Base-by-base conservation (phyloP, 2,888 invertebrate genomes). In the Omphaloscelis lunosa region DNA sequence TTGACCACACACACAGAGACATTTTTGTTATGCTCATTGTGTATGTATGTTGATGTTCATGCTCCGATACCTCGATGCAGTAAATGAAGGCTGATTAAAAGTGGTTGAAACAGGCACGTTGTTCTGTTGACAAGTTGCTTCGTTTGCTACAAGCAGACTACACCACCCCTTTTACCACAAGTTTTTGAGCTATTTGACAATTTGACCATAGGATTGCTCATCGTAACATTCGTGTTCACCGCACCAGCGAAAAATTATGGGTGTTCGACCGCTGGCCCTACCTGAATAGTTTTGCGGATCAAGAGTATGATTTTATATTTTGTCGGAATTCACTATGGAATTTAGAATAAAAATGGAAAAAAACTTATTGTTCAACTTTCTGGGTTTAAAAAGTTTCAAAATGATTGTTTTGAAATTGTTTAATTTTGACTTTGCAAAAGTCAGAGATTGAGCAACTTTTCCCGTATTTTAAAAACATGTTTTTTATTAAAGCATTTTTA, bases 331-430 rank as follows among this genome's bases (percentile, higher is more conserved):
- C 39, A 23, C 27, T 8, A 34, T 34, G 9, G 23, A 53, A n/a
- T 39, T 56, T 2, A 29, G 15, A 51, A 34, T 65, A 34, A 59
- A 80, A 80, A 56, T n/a, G 39, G 1, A 59, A 53, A 59, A 53
- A 23, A 59, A 59, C 20, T 78, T 17, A 80, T 70, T 77, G 15
- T 51, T 51, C n/a, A 69, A 83, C 70, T 62, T 70, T 62, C 61
- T 29, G 34, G 58, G 17, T 63, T 53, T 45, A 29, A 65, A 67
- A 72, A 70, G 59, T 79, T 71, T 75, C 9, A 51, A 80, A 84
- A 75, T 72, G 51, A 79, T 17, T 53, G 67, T 74, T 73, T 59
- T 59, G 51, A 48, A 74, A 56, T 59, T 68, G 45, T 72, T 83
- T 80, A 23, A 67, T 67, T 58, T 79, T 20, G 65, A 29, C 34